phyloP scores from a whole-genome alignment of 1,140 invertebrate species.

The Diorhabda carinulata region DNA sequence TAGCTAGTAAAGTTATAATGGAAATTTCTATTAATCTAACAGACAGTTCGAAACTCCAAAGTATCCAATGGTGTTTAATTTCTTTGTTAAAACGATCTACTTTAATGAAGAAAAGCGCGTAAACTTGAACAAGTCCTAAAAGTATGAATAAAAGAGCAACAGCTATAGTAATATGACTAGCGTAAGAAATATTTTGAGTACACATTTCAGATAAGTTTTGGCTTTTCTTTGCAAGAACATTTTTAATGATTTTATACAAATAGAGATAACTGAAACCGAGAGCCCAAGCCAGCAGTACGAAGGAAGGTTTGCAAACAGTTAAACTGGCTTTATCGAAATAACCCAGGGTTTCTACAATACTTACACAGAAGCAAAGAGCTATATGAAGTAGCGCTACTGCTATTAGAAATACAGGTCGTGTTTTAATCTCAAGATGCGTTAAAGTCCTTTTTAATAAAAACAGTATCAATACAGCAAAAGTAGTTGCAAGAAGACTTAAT shows the following conservation, averaged over 20 bases:
- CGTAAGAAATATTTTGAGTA: slow-evolving; percentile 67
- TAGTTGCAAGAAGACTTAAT: slow-evolving; percentile 76
- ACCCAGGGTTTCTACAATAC: slow-evolving; percentile 65
- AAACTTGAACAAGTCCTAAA: slow-evolving; percentile 76
- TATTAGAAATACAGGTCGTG: slow-evolving; percentile 69
- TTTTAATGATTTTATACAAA: slow-evolving; percentile 68
- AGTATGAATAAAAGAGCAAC: slow-evolving; percentile 78
- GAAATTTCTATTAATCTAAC: slow-evolving; percentile 78
- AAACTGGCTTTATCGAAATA: slow-evolving; percentile 45
- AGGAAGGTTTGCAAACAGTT: slow-evolving; percentile 71
- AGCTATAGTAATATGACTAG: slow-evolving; percentile 81
- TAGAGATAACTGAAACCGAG: slow-evolving; percentile 81
- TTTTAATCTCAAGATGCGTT: slow-evolving; percentile 64
- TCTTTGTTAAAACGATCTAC: slow-evolving; percentile 50
- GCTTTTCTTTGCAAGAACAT: slow-evolving; percentile 62
- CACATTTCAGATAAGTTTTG: slow-evolving; percentile 62
- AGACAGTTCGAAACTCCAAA: slow-evolving; percentile 85
- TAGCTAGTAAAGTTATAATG: slow-evolving; percentile 75
- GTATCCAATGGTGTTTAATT: slow-evolving; percentile 67
- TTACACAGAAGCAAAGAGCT: slow-evolving; percentile 70
- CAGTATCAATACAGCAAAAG: slow-evolving; percentile 79
- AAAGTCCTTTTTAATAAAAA: slow-evolving; percentile 73
- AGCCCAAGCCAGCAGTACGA: slow-evolving; percentile 72
- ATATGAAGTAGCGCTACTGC: slow-evolving; percentile 71
- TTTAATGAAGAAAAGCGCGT: slow-evolving; percentile 72